phyloP scores from a whole-genome alignment of 2,797 vertebrate genomes.

The Lepilemur septentrionalis region DNA sequence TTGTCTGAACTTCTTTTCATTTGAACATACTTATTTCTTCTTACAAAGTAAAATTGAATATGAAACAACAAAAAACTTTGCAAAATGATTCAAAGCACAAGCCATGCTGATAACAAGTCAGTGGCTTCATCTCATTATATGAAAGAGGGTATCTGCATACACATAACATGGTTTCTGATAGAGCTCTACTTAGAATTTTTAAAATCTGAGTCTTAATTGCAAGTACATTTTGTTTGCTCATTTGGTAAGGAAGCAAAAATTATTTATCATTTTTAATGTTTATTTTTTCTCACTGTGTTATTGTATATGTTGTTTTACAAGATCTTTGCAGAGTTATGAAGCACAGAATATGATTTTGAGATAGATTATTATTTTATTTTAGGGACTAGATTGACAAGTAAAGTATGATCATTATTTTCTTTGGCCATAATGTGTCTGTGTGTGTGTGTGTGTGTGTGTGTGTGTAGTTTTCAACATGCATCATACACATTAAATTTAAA shows the following conservation, averaged over 20 bases:
- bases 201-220: neutral
- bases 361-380: neutral
- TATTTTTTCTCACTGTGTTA: neutral
- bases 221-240: neutral
- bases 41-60: neutral
- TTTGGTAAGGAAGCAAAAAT: neutral
- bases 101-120: neutral
- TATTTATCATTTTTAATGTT: neutral
- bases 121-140: neutral
- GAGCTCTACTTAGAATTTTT: neutral
- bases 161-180: neutral
- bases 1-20: neutral
- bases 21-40: neutral
- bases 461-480: neutral
- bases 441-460: neutral
- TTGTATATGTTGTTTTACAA: neutral
- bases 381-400: neutral
- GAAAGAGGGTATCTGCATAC: neutral
- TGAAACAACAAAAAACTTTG: neutral
- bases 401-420: neutral
- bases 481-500: neutral
- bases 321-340: neutral
- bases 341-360: neutral
- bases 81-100: neutral
- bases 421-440: neutral